Evolutionary conservation across 2,797 vertebrate genomes (phyloP).

Genomic region (Aulostomus chinensis): DNA sequence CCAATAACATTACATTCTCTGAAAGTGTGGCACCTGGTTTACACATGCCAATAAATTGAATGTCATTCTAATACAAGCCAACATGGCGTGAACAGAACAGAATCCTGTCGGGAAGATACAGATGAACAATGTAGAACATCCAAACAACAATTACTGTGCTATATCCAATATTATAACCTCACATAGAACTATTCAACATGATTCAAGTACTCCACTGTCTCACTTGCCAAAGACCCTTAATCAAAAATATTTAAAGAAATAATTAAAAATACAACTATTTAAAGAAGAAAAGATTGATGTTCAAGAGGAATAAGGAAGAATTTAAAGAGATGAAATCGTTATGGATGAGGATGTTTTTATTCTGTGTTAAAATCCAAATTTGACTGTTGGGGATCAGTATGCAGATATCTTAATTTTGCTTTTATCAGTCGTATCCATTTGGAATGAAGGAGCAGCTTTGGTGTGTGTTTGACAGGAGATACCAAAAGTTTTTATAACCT

Average conservation of each 20-base stretch:
- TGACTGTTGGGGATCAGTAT: too few species aligned
- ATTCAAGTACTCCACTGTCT: background rate
- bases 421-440: background rate
- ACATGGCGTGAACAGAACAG: constrained; percentile 18
- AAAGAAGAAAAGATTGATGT: constrained; percentile 26
- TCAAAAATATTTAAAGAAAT: constrained; percentile 10
- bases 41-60: constrained; percentile 15
- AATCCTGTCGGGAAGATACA: constrained; percentile 16
- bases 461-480: constrained; percentile 9
- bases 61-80: constrained; percentile 10
- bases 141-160: constrained; percentile 17
- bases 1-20: constrained; percentile 19
- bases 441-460: constrained; percentile 5
- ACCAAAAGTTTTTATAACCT: background rate
- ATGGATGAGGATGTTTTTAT: background rate
- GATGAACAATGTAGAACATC: constrained; percentile 25
- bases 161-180: constrained; percentile 15
- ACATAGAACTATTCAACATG: constrained; percentile 8
- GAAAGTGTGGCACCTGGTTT: constrained; percentile 7
- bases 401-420: too few species aligned
- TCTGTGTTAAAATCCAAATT: too few species aligned
- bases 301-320: constrained; percentile 9
- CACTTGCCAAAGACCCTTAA: background rate
- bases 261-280: background rate
- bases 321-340: background rate